Evolutionary conservation across 2,113 vertebrate genomes (phyloP).

Genomic region (Erythrolamprus reginae): DNA sequence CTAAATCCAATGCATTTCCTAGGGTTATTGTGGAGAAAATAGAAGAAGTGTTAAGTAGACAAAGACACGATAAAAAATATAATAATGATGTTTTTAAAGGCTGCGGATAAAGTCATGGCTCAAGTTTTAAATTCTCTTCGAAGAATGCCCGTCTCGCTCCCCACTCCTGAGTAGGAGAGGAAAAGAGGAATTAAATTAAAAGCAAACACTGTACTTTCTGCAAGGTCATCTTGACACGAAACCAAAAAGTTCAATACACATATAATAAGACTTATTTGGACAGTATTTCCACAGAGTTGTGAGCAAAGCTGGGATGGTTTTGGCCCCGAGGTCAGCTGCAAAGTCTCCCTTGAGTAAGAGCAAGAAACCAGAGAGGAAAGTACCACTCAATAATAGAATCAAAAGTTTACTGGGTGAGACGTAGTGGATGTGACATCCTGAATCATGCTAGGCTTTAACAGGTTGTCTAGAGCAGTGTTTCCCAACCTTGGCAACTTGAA

Average conservation of each 20-base stretch:
- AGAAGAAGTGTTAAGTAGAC: neutral
- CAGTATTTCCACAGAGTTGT: slow-evolving; percentile 30
- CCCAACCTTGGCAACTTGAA: too few species aligned
- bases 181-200: slow-evolving; percentile 35
- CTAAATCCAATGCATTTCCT: neutral
- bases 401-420: neutral
- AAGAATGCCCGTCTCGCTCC: slow-evolving; percentile 1
- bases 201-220: slow-evolving; percentile 57
- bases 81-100: neutral
- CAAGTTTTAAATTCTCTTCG: neutral
- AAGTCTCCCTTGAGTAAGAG: slow-evolving; percentile 19
- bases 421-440: neutral
- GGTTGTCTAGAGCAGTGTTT: neutral
- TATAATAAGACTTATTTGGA: slow-evolving; percentile 45
- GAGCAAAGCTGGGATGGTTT: slow-evolving; percentile 51
- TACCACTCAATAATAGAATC: neutral
- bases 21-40: neutral
- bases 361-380: slow-evolving; percentile 13
- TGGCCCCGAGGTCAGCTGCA: slow-evolving; percentile 19
- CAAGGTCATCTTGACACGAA: slow-evolving; percentile 73
- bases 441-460: neutral
- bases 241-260: slow-evolving; percentile 63
- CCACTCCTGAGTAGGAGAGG: slow-evolving; percentile 2
- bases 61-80: neutral
- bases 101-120: slow-evolving; percentile 16